These are phyloP conservation scores for Turnix velox DNA, from an alignment of 2,113 vertebrate species.

Conservation along the genomic window DNA sequence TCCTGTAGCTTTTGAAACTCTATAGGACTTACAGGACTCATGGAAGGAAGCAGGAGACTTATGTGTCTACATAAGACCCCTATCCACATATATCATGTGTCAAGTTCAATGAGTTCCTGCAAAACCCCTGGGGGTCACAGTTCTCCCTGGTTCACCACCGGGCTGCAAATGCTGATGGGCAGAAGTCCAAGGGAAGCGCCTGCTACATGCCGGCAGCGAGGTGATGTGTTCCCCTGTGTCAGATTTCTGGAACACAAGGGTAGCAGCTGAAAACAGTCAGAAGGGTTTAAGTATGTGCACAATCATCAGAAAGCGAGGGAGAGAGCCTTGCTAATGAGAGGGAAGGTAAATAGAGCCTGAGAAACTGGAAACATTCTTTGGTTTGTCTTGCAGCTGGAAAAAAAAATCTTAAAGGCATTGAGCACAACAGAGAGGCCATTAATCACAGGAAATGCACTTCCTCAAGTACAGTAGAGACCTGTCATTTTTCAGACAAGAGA, in stretches of 20 bases:
- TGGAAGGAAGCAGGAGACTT: not conserved
- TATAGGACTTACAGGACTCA: not conserved
- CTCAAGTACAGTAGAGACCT: conserved; percentile 16
- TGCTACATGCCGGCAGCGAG: not conserved
- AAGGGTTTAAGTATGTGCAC: conserved; percentile 55
- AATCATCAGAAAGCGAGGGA: conserved; percentile 52
- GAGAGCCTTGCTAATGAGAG: conserved; percentile 21
- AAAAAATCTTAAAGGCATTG: conserved; percentile 40
- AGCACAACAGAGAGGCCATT: not conserved
- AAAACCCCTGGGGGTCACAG: not conserved
- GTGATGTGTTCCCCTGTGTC: conserved; percentile 37
- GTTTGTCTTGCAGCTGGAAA: conserved; percentile 16
- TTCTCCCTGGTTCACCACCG: not conserved
- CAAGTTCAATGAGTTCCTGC: not conserved
- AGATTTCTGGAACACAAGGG: conserved; percentile 25
- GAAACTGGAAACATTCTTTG: conserved; percentile 56
- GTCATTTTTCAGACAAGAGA: conserved; percentile 6
- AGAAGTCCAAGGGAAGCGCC: not conserved
- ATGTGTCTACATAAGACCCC: too few species aligned
- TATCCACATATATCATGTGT: too few species aligned
- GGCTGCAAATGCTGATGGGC: not conserved
- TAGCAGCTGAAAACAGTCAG: conserved; percentile 66
- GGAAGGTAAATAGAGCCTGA: conserved; percentile 63
- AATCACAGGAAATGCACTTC: conserved; percentile 21
- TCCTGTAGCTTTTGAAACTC: not conserved